Evolutionary conservation across 2,888 invertebrate species (phyloP), one percentile per base, ranked within the genome.

Genomic region (Nycteola revayana): DNA sequence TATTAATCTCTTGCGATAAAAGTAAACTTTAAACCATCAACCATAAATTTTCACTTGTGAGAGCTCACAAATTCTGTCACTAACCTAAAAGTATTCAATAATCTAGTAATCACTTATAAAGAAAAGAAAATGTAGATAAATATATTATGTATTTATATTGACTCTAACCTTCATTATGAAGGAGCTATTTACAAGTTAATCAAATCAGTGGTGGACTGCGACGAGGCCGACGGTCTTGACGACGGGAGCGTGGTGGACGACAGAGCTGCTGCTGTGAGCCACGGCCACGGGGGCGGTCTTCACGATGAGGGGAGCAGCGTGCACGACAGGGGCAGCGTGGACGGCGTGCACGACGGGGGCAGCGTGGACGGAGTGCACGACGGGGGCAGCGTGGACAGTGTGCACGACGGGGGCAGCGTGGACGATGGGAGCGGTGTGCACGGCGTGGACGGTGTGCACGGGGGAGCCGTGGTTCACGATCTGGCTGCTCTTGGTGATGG

Each of bases 401-500:
- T 68, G 63, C 7, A 82, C 71, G 11, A 76, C 66, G 5, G 66
- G 60, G 0, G 69, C 60, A 7, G 82, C 78, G 11, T 69, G 59
- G 7, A 83, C 75, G 7, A n/a, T n/a, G 21, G 21, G 21, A 2
- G 7, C 21, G n/a, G 72, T 57, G 20, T 71, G 60, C 10, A 86
- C 66, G 3, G 75, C 51, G 42, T 78, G 78, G 0, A 79, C 74
- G 6, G 56, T 23, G 24, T 55, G 56, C 1, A 79, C 52, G 0
- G 83, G 78, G 5, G 75, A 56, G 18, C 86, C 86, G 31, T 86
- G 86, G 80, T 82, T 80, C 7, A 87, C 85, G 1, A 84, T 64
- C 50, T 84, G 86, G 74, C 86, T 85, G 68, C 78, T 82, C 75
- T 83, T 84, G 28, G 86, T 84, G 61, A 87, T 76, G 46, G 87